Evolutionary conservation across 1,140 invertebrate species (phyloP).

Genomic region (Subanguina moxae): DNA sequence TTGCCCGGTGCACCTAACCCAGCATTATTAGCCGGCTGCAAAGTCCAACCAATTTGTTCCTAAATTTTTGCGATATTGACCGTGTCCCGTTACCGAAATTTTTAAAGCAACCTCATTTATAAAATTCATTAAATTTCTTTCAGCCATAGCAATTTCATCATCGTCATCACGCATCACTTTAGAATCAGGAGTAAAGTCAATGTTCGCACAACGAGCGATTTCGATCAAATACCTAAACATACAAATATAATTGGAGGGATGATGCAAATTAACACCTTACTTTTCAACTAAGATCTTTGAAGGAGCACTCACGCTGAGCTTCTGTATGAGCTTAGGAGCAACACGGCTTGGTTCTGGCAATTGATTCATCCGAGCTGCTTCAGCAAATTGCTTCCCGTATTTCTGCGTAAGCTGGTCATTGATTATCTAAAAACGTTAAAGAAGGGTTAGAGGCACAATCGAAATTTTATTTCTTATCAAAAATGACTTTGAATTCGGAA

Average conservation of each 20-base stretch:
- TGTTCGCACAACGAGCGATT: constrained; percentile 89
- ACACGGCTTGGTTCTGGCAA: constrained; percentile 70
- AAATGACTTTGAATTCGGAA: constrained; percentile 59
- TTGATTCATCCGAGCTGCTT: constrained; percentile 74
- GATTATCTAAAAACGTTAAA: constrained; percentile 75
- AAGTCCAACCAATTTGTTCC: constrained; percentile 40
- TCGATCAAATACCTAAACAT: constrained; percentile 66
- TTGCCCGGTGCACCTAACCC: too few species aligned
- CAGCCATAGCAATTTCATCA: constrained; percentile 64
- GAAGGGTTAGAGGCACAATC: neutral
- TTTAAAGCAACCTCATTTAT: constrained; percentile 46
- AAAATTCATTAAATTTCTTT: constrained; percentile 75
- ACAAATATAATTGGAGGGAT: neutral
- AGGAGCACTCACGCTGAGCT: constrained; percentile 88
- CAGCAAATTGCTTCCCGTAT: constrained; percentile 87
- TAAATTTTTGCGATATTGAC: constrained; percentile 6
- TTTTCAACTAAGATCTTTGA: constrained; percentile 91
- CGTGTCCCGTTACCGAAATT: neutral
- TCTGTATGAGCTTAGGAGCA: constrained; percentile 90
- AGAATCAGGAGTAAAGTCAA: constrained; percentile 85
- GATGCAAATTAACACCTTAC: constrained; percentile 69
- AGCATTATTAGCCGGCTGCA: neutral
- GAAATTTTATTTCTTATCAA: too few species aligned
- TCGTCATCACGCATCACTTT: constrained; percentile 73
- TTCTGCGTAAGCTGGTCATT: constrained; percentile 82